phyloP scores from a whole-genome alignment of 2,888 invertebrate genomes.

The Megastigmus dorsalis region DNA sequence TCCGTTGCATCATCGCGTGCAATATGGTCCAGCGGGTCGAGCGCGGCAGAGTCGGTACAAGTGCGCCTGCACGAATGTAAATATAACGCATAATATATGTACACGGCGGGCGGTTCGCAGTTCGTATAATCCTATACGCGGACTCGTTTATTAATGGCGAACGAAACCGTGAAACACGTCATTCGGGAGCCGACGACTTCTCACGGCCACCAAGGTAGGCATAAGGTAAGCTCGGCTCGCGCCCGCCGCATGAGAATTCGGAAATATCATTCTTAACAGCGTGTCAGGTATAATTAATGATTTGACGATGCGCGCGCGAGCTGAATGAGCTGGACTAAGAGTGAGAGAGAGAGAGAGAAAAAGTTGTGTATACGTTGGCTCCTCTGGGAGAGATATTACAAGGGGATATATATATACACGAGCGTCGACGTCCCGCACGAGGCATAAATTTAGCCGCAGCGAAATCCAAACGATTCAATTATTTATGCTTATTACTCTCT shows the following conservation, averaged over 20 bases:
- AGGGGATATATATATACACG: constrained; percentile 55
- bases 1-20: constrained; percentile 16
- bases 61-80: not conserved
- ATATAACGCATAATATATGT: too few relatives aligned
- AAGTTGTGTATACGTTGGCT: too few relatives aligned
- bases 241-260: constrained; percentile 55
- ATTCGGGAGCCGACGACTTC: constrained; percentile 61
- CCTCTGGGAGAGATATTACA: constrained; percentile 25
- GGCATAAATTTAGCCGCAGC: constrained; percentile 46
- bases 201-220: constrained; percentile 70
- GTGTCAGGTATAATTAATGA: constrained; percentile 68
- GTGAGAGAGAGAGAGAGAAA: too few relatives aligned
- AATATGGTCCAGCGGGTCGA: not conserved
- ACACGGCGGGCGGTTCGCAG: too few relatives aligned
- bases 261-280: constrained; percentile 60
- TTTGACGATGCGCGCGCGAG: constrained; percentile 64
- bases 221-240: constrained; percentile 50
- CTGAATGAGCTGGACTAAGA: not conserved
- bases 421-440: constrained; percentile 58
- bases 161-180: constrained; percentile 68
- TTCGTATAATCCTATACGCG: too few relatives aligned
- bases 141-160: constrained; percentile 68
- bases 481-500: constrained; percentile 47
- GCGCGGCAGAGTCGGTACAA: not conserved
- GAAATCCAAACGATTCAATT: constrained; percentile 43